These are phyloP conservation scores for Spea multiplicata DNA, from an alignment of 2,113 vertebrate species.

Conservation along the genomic window DNA sequence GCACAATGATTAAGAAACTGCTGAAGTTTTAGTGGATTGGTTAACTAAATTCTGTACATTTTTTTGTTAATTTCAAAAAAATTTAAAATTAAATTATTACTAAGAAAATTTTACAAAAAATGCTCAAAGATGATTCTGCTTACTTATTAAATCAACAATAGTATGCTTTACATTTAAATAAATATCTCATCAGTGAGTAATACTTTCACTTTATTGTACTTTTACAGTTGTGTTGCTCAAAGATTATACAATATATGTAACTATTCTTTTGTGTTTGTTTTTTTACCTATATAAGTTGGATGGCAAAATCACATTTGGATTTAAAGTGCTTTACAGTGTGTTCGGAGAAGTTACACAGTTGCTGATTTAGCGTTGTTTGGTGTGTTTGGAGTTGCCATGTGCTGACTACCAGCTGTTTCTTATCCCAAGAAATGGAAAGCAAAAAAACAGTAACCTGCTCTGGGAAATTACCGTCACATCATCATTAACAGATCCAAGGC, in stretches of 20 bases:
- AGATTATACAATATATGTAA: slow-evolving; percentile 21
- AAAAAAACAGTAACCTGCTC: slow-evolving; percentile 37
- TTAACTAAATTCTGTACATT: too few relatives aligned
- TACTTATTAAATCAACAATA: too few relatives aligned
- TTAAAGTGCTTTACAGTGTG: slow-evolving; percentile 39
- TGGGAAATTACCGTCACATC: slow-evolving; percentile 45
- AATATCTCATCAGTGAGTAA: background rate
- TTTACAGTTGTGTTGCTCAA: slow-evolving; percentile 19
- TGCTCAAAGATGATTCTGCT: too few relatives aligned
- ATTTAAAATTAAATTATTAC: too few relatives aligned
- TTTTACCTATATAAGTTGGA: slow-evolving; percentile 30
- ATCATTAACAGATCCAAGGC: slow-evolving; percentile 40
- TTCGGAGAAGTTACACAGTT: slow-evolving; percentile 39
- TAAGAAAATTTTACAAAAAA: too few relatives aligned
- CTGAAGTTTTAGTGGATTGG: too few relatives aligned
- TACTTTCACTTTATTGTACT: slow-evolving; percentile 20
- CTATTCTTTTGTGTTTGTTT: slow-evolving; percentile 27
- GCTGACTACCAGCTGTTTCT: slow-evolving; percentile 41
- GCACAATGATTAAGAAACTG: too few relatives aligned
- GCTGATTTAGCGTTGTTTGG: slow-evolving; percentile 33
- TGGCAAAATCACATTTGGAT: slow-evolving; percentile 20
- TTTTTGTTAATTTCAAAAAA: too few relatives aligned
- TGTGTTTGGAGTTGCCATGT: slow-evolving; percentile 34
- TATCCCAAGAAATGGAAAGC: slow-evolving; percentile 16
- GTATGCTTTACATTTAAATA: too few relatives aligned